Base-by-base conservation (phyloP, 2,888 invertebrate species). In the Caenorhabditis sp. region DNA sequence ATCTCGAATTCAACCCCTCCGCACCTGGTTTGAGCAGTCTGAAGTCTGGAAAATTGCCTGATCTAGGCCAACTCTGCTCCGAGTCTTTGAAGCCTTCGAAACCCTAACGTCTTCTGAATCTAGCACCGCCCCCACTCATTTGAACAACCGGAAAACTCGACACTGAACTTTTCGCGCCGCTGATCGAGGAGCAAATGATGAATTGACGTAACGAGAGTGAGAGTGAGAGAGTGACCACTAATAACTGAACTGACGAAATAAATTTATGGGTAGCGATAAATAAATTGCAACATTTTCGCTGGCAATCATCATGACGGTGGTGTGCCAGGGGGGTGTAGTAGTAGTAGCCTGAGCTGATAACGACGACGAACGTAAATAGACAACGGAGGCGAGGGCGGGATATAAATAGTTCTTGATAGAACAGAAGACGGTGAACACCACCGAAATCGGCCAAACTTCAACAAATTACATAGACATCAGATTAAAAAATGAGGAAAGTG, bases 361-460 rank as follows among this genome's bases (percentile, higher is more conserved):
- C n/a, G n/a, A n/a, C n/a, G n/a, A n/a, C n/a, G n/a, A 26, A 31
- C 59, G 51, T 59, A 61, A 49, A 51, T 31, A 61, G 22, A 38
- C 7, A 14, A 12, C n/a, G n/a, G n/a, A n/a, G n/a, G 56, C 5
- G 41, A 49, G 49, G 1, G 22, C n/a, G 64, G 8, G 31, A 44
- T 75, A 66, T 56, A 56, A 68, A 75, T 58, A 66, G 66, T 47
- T 58, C 56, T 10, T 26, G 12, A 12, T 7, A 12, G 38, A 38
- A 38, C 6, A 38, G 38, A 10, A 38, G 38, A 10, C 31, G 31
- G 31, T 8, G 38, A 12, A 38, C 6, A 58, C 10, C n/a, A n/a
- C n/a, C n/a, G n/a, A 59, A 76, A 76, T 76, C 76, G 76, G 58
- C 22, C 75, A 66, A 75, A 75, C 63, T 63, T 63, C 59, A 10